These are phyloP conservation scores for Orientallactaga bullata DNA, from an alignment of 2,113 vertebrate genomes.

Conservation along the genomic window DNA sequence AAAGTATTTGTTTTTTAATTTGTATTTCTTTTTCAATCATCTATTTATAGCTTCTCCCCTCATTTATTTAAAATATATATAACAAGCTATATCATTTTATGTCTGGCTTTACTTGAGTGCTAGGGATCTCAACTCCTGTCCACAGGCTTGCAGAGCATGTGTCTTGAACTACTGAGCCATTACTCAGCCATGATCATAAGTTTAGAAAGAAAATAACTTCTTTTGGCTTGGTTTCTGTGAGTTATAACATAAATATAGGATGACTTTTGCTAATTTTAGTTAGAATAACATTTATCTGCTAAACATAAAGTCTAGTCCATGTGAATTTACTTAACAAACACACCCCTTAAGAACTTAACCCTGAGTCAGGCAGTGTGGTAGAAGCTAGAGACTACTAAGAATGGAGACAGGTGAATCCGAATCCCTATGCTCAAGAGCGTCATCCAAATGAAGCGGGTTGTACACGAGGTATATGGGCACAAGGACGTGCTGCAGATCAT, in stretches of 20 bases:
- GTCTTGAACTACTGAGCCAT: too few species aligned
- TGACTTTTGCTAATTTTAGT: slow-evolving; percentile 19
- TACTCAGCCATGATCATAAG: background rate
- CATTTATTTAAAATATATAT: too few species aligned
- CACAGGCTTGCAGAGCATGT: too few species aligned
- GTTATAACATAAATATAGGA: background rate
- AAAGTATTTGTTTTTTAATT: too few species aligned
- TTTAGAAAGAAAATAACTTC: slow-evolving; percentile 18
- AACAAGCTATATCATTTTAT: too few species aligned
- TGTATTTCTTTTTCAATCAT: too few species aligned
- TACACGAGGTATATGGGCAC: background rate
- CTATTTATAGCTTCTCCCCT: too few species aligned
- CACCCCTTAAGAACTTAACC: background rate
- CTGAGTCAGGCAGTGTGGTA: background rate
- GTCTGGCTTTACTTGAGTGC: too few species aligned
- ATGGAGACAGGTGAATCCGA: background rate
- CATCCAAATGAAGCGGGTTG: background rate
- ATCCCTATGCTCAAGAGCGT: background rate
- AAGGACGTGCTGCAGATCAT: background rate
- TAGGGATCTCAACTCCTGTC: too few species aligned
- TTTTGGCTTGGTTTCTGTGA: slow-evolving; percentile 31
- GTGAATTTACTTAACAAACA: background rate
- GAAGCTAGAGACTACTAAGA: background rate
- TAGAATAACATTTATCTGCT: background rate
- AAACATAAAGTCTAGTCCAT: background rate